Evolutionary conservation across 1,140 invertebrate species (phyloP).

Genomic region (Orius insidiosus): DNA sequence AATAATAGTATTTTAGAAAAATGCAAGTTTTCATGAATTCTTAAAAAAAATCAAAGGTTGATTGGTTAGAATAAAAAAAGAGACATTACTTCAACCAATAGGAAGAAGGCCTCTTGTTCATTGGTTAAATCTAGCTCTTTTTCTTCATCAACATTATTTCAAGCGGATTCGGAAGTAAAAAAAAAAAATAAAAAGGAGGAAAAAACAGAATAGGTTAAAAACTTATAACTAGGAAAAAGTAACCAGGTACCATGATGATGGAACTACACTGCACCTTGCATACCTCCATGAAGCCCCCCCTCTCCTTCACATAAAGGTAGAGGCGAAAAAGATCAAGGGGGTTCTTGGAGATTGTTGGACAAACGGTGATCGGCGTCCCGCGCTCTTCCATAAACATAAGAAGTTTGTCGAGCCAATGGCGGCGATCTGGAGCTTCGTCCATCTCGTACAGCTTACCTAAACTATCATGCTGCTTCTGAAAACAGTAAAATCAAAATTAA

Average conservation of each 20-base stretch:
- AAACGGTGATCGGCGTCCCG: constrained; percentile 78
- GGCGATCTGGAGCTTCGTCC: constrained; percentile 83
- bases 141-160: too few relatives aligned
- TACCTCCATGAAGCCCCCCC: constrained; percentile 95
- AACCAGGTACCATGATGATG: constrained; percentile 26
- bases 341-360: constrained; percentile 95
- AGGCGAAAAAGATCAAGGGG: constrained; percentile 92
- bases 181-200: constrained; percentile 25
- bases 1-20: too few relatives aligned
- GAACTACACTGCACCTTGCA: constrained; percentile 53
- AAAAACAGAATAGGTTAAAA: constrained; percentile 14
- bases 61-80: too few relatives aligned
- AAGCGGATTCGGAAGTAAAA: not conserved
- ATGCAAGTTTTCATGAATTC: too few relatives aligned
- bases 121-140: too few relatives aligned
- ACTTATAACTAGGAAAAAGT: constrained; percentile 15
- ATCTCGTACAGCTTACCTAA: constrained; percentile 89
- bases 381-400: constrained; percentile 86
- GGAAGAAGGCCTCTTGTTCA: constrained; percentile 3
- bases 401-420: constrained; percentile 80
- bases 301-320: constrained; percentile 85
- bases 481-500: not conserved
- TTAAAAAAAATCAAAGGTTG: too few relatives aligned
- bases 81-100: too few relatives aligned
- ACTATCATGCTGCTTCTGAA: constrained; percentile 66